Conservation (phyloP, 2,113 vertebrate species). For the Ivindomyrus marchei region DNA sequence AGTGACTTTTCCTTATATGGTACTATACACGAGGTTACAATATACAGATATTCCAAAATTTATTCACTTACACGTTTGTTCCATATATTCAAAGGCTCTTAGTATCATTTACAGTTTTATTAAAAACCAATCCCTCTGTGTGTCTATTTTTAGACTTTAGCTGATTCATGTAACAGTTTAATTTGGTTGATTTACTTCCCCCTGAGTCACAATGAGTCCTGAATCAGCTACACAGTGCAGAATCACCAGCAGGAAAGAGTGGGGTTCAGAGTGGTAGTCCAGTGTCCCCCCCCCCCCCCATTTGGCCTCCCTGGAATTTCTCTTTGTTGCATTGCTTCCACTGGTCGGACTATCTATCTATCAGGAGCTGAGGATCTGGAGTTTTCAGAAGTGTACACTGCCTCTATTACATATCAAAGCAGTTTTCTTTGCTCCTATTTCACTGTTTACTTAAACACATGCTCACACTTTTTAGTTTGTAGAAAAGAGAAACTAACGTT, state of each 20-base stretch:
- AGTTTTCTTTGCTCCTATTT: background rate
- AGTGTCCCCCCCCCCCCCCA: background rate
- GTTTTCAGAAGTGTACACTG: background rate
- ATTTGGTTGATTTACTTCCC: conserved; percentile 42
- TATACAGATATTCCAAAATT: background rate
- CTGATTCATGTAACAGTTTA: conserved; percentile 40
- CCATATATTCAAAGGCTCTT: background rate
- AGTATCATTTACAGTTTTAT: conserved; percentile 5
- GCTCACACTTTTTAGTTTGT: background rate
- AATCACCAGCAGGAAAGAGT: conserved; percentile 55
- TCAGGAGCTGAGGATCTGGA: background rate
- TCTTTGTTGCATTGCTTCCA: background rate
- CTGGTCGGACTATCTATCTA: background rate
- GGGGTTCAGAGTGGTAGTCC: conserved; percentile 26
- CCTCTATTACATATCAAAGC: background rate
- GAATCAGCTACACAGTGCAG: conserved; percentile 33
- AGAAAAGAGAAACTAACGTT: background rate
- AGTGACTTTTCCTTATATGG: background rate
- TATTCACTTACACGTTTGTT: background rate
- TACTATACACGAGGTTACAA: background rate
- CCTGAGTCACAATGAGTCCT: conserved; percentile 43
- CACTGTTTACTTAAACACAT: background rate
- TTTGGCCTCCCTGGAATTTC: background rate
- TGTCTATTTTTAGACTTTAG: conserved; percentile 33
- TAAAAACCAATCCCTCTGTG: background rate